Percentiles rank a stretch among this genome's conserved stretches.
Evolutionary conservation across 1,140 invertebrate genomes (phyloP).

Genomic region (Helicoverpa zea): DNA sequence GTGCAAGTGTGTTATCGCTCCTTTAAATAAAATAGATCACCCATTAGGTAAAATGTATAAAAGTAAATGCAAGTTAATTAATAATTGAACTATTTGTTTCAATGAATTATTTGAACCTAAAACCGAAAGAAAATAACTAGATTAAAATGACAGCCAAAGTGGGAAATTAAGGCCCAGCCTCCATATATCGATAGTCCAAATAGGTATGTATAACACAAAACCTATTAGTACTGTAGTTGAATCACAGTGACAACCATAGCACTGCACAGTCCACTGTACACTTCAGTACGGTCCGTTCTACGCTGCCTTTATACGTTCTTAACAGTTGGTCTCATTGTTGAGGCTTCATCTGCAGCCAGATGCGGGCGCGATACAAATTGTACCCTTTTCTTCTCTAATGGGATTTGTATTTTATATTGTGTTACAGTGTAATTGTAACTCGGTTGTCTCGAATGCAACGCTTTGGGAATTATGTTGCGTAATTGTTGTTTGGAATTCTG

Average conservation of each 20-base stretch:
- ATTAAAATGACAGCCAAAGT: too few species aligned
- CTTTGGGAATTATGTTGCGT: slow-evolving; percentile 9
- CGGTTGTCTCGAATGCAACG: slow-evolving; percentile 18
- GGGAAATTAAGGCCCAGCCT: too few species aligned
- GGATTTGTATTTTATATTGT: slow-evolving; percentile 54
- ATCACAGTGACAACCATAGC: slow-evolving; percentile 5
- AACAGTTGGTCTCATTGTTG: slow-evolving; percentile 65
- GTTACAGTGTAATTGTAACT: slow-evolving; percentile 41
- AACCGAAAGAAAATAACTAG: too few species aligned
- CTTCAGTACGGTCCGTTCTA: slow-evolving; percentile 46
- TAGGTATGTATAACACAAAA: too few species aligned
- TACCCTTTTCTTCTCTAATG: slow-evolving; percentile 52
- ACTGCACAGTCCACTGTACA: not conserved
- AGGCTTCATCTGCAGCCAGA: slow-evolving; percentile 67
- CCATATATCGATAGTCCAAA: too few species aligned
- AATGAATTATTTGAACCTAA: too few species aligned
- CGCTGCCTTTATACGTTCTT: slow-evolving; percentile 62
- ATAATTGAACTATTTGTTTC: too few species aligned
- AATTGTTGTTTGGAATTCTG: not conserved
- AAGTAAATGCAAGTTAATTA: too few species aligned
- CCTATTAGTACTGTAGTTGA: not conserved
- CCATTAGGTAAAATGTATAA: too few species aligned
- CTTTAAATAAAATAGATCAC: too few species aligned
- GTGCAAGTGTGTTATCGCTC: too few species aligned
- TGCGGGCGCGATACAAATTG: slow-evolving; percentile 55